Evolutionary conservation across 2,888 invertebrate species (phyloP).

Genomic region (Diarsia brunnea): DNA sequence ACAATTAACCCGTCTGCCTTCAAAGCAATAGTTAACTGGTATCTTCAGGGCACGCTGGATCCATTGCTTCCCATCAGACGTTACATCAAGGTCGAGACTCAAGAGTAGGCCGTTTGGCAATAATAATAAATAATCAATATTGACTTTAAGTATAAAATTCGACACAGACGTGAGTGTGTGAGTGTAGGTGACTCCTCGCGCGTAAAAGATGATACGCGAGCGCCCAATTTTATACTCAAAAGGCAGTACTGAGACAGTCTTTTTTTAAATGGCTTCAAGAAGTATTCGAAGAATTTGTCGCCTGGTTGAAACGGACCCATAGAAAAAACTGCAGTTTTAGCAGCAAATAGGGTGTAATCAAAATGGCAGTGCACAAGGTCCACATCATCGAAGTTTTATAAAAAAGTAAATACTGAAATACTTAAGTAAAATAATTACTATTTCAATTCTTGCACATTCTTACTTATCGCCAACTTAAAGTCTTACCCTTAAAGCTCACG

Average conservation of each 20-base stretch:
- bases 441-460: neutral
- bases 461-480: conserved; percentile 13
- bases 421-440: neutral
- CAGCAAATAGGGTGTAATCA: neutral
- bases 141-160: too few species aligned
- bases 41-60: too few species aligned
- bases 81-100: too few species aligned
- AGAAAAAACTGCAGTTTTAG: neutral
- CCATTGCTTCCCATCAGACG: too few species aligned
- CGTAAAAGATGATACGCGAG: too few species aligned
- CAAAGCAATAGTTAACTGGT: too few species aligned
- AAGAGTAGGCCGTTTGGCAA: too few species aligned
- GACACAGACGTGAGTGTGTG: too few species aligned
- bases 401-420: neutral
- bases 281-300: neutral
- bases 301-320: neutral
- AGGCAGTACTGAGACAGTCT: neutral
- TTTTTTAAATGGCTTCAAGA: neutral
- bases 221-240: neutral
- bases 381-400: neutral
- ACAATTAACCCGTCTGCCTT: too few species aligned
- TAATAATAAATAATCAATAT: too few species aligned
- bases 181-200: too few species aligned
- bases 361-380: neutral
- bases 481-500: conserved; percentile 70